Evolutionary conservation across 2,888 invertebrate genomes (phyloP).

Genomic region (Malthinus flaveolus): DNA sequence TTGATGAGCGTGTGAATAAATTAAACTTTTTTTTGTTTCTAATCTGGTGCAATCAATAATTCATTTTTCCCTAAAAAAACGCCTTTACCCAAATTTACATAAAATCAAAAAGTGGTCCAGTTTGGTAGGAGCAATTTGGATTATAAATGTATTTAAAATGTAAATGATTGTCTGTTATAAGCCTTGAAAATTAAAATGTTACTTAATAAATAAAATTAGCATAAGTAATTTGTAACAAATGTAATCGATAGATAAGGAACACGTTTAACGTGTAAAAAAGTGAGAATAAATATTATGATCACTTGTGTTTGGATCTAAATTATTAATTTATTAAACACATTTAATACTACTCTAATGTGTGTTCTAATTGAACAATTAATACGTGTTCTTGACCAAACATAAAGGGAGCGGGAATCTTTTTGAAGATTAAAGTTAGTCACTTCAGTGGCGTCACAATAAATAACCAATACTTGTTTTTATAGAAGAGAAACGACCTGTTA

Average conservation of each 20-base stretch:
- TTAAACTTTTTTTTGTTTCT: no score
- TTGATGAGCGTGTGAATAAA: no score
- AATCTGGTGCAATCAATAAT: no score
- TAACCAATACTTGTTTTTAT: slow-evolving; percentile 27
- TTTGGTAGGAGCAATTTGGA: no score
- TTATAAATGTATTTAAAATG: slow-evolving; percentile 3
- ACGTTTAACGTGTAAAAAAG: slow-evolving; percentile 4
- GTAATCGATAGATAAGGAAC: slow-evolving; percentile 7
- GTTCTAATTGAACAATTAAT: slow-evolving; percentile 20
- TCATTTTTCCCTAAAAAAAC: no score
- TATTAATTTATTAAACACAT: slow-evolving; percentile 11
- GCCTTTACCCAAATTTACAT: no score
- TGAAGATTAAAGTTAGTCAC: slow-evolving; percentile 13
- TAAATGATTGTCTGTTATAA: slow-evolving; percentile 1
- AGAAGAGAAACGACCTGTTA: slow-evolving; percentile 26
- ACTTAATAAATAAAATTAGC: slow-evolving; percentile 12
- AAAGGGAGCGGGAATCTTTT: slow-evolving; percentile 8
- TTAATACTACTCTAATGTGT: slow-evolving; percentile 2
- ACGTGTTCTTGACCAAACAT: slow-evolving; percentile 1
- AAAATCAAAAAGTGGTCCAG: no score
- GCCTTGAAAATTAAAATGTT: slow-evolving; percentile 11
- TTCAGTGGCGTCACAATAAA: slow-evolving; percentile 20
- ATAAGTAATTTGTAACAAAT: slow-evolving; percentile 11
- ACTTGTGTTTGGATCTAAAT: not conserved
- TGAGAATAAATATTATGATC: slow-evolving; percentile 9